phyloP scores from a whole-genome alignment of 2,888 invertebrate genomes.

The Himalopsyche japonica region DNA sequence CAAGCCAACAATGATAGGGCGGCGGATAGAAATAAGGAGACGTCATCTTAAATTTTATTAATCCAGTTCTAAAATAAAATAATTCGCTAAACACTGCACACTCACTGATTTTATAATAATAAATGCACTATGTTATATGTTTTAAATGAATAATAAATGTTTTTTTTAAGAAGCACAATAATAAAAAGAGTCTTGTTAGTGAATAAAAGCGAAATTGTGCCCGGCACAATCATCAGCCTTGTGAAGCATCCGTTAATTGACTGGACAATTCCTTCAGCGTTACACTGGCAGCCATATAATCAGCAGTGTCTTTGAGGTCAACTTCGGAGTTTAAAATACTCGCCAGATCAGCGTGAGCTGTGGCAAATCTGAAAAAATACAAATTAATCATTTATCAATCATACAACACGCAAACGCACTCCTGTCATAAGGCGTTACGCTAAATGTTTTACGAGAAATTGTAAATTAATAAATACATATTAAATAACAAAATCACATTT shows the following conservation, averaged over 20 bases:
- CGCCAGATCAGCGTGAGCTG: slow-evolving; percentile 78
- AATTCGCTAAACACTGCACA: background rate
- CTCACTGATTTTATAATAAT: background rate
- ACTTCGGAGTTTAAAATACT: slow-evolving; percentile 71
- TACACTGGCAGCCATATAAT: slow-evolving; percentile 66
- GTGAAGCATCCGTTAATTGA: slow-evolving; percentile 54
- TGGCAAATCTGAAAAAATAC: slow-evolving; percentile 60
- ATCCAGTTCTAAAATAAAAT: background rate
- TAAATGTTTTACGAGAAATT: too few relatives aligned
- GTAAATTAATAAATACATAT: too few relatives aligned
- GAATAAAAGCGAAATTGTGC: background rate
- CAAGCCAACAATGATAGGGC: background rate
- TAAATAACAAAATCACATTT: too few relatives aligned
- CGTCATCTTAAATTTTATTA: background rate
- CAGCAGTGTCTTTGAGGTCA: slow-evolving; percentile 75
- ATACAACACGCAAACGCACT: slow-evolving; percentile 27
- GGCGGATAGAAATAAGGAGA: background rate
- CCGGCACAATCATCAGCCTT: background rate
- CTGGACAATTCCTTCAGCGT: slow-evolving; percentile 66
- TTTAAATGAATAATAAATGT: background rate
- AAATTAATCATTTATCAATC: background rate
- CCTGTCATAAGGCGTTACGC: too few relatives aligned
- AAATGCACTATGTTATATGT: background rate
- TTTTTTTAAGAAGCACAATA: background rate
- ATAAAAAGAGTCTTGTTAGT: background rate